Base-by-base conservation (phyloP, 1,140 invertebrate species). In the Linepithema humile region DNA sequence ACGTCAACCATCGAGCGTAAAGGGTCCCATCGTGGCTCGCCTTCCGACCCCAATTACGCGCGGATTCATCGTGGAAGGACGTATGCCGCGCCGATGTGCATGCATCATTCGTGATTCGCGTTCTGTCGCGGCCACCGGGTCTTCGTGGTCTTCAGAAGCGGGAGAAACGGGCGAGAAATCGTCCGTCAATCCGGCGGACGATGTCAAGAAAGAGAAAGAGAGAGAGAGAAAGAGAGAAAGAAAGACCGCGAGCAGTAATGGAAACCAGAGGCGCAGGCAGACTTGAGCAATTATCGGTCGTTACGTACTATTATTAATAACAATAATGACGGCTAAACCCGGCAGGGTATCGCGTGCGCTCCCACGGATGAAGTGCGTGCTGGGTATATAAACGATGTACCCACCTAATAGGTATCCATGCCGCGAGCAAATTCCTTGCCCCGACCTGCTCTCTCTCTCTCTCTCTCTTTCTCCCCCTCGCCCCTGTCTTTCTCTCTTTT, bases 271-370 rank as follows among this genome's bases (percentile, higher is more conserved):
- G 92, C 92, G 92, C 92, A 93, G 92, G 89, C 92, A 94, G 92
- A 92, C 91, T 91, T 91, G 90, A 94, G 91, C 92, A 94, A 94
- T 94, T 94, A 94, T 94, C 91, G 92, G 91, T 90, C 91, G 91
- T 93, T 92, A 82, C 69, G 78, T 93, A 90, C 92, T 92, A 93
- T 94, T 93, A 93, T 93, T 94, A 94, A 94, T 93, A 94, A 94
- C 90, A 93, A 94, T 94, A 94, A 94, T 93, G 91, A 93, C 89
- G 87, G 90, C 86, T 88, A 91, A 91, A 92, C 90, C 72, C 75
- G 87, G 89, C 83, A 86, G 92, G 90, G 88, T 93, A 93, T 93
- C 91, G 92, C 93, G 92, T 91, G 92, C 92, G 90, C 91, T 92
- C 91, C 90, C 91, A 92, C 93, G 92, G 92, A 88, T 91, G 90